Percentiles rank a stretch among this genome's conserved stretches.
Evolutionary conservation across 2,888 invertebrate species (phyloP).

Genomic region (Tenthredo distinguenda): DNA sequence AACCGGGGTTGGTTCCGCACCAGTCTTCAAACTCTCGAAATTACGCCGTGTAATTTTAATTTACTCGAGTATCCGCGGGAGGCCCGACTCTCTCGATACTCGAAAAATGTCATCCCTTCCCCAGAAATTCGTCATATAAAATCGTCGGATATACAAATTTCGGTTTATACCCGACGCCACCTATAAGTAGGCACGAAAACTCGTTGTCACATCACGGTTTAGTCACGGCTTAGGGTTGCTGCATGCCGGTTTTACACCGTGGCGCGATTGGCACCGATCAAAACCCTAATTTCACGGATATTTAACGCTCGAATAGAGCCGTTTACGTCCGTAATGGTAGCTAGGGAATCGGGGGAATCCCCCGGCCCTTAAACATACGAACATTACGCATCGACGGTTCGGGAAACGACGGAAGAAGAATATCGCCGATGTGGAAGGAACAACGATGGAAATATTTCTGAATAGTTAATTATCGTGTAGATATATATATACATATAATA

Average conservation of each 20-base stretch:
- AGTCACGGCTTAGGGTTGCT: slow-evolving; percentile 13
- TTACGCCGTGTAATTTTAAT: slow-evolving; percentile 17
- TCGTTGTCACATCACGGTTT: neutral
- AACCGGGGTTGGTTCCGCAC: neutral
- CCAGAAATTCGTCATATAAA: neutral
- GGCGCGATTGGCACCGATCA: slow-evolving; percentile 49
- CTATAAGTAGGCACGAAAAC: neutral
- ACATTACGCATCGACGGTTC: slow-evolving; percentile 32
- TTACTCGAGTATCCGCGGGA: neutral
- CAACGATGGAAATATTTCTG: neutral
- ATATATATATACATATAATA: neutral
- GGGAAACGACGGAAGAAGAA: too few relatives aligned
- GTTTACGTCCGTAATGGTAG: slow-evolving; percentile 11
- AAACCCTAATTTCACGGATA: slow-evolving; percentile 54
- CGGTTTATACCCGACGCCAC: neutral
- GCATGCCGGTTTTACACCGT: neutral
- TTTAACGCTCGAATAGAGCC: slow-evolving; percentile 47
- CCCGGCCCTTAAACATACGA: slow-evolving; percentile 28
- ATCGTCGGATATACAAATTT: neutral
- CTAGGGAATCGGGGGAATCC: neutral
- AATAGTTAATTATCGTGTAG: neutral
- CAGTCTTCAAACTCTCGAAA: neutral
- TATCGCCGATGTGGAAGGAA: neutral
- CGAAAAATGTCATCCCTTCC: neutral
- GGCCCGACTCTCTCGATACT: neutral